Base-by-base conservation (phyloP, 2,797 vertebrate genomes). In the Pipistrellus nathusii region DNA sequence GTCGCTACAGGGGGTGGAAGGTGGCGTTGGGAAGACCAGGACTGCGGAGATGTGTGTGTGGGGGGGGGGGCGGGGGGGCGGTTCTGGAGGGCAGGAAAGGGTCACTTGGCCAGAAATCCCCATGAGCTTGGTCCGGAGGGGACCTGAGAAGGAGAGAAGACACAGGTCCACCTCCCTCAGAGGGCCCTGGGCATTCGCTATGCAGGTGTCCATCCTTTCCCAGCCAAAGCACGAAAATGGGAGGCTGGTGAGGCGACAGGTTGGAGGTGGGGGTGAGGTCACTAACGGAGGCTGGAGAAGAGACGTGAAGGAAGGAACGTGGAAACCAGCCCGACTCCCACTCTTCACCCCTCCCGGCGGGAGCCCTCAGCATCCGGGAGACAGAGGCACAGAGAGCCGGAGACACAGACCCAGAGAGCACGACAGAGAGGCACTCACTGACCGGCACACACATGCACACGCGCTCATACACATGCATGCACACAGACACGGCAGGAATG, bases 371-470 rank as follows among this genome's bases (percentile, higher is more conserved):
- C 44, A 55, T 32, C 83, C 76, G 32, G 76, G 72, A 95, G 69
- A 91, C 80, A 76, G 62, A 69, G 30, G 14, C 71, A 51, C 55
- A 84, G 83, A 91, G 20, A 93, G 85, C 32, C 88, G 68, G 64
- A 71, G 69, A 80, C 59, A 71, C 14, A 41, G 85, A 64, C 72
- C 59, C 75, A 38, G 86, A 77, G 27, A 75, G 73, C 21, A 3
- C 20, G 27, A 48, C 12, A 20, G 77, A 44, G 44, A 44, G 69
- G 62, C 25, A 21, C 30, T n/a, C 41, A 35, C 15, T n/a, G 68
- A 92, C 55, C 72, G 51, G 23, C 11, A 82, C 13, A 73, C 75
- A 21, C 44, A 30, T 21, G 27, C 14, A 38, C 8, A 14, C 5
- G 14, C 27, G 8, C n/a, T 9, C 2, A 35, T 14, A 3, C 23